A percentile compares a stretch with the other conserved stretches of the same genome.
Conservation (phyloP, 2,888 invertebrate genomes). For the Acrocera orbiculus region DNA sequence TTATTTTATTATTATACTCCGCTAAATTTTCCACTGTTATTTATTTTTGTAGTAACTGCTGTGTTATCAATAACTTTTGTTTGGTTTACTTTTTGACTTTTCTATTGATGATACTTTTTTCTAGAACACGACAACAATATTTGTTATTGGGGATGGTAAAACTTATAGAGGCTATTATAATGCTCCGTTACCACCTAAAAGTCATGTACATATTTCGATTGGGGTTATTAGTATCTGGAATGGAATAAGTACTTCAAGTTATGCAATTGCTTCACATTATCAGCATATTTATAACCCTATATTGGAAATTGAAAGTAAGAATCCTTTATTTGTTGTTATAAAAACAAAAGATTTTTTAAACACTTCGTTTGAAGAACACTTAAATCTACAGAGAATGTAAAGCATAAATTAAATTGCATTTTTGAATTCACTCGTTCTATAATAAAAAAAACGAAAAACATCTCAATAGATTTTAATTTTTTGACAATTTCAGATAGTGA, state of each 20-base stretch:
- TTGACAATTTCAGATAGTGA: constrained; percentile 21
- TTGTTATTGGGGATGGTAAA: constrained; percentile 59
- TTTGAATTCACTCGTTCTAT: no score
- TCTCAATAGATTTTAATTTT: no score
- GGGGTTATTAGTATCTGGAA: constrained; percentile 53
- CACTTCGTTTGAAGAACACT: no score
- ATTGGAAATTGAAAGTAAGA: no score
- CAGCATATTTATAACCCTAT: constrained; percentile 28
- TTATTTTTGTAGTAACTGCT: not conserved
- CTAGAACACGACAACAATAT: no score
- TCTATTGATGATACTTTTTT: constrained; percentile 1
- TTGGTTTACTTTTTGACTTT: not conserved
- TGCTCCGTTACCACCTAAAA: constrained; percentile 45
- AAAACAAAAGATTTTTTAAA: no score
- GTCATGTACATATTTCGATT: constrained; percentile 48
- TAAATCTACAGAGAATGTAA: no score
- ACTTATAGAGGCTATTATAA: constrained; percentile 61
- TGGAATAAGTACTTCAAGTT: constrained; percentile 44
- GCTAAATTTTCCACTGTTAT: not conserved
- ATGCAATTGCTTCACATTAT: constrained; percentile 38
- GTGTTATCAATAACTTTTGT: not conserved
- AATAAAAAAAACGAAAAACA: no score
- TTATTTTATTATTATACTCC: no score
- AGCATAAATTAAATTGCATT: no score
- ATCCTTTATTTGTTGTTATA: no score